Conservation (phyloP, 2,797 vertebrate genomes). For the Podarcis siculus region DNA sequence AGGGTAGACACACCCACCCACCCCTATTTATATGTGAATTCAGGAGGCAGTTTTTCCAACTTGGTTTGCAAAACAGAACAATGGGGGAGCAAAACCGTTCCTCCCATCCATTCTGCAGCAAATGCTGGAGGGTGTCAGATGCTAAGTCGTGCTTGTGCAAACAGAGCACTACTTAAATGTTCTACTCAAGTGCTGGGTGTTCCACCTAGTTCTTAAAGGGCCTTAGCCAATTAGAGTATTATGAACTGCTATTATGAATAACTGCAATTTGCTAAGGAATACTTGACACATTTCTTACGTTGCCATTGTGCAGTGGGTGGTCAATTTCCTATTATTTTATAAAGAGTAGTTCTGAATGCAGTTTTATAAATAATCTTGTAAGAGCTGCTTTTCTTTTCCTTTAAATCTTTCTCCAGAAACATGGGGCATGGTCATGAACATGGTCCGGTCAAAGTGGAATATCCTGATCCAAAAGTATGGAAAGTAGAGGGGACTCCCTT, state of each 20-base stretch:
- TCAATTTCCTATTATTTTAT: neutral
- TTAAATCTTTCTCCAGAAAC: constrained; percentile 62
- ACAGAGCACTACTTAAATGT: neutral
- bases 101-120: neutral
- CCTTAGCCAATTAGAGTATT: neutral
- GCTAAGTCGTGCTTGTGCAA: neutral
- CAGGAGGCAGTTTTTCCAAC: neutral
- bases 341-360: neutral
- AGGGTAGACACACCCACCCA: neutral
- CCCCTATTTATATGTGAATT: neutral
- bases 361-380: constrained; percentile 19
- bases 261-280: neutral
- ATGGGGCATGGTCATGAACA: constrained; percentile 81
- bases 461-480: constrained; percentile 91
- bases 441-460: constrained; percentile 81
- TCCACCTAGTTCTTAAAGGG: neutral
- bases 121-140: neutral
- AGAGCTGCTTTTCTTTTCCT: neutral
- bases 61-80: neutral
- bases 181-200: neutral
- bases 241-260: neutral
- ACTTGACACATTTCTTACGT: neutral
- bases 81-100: neutral
- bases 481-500: constrained; percentile 89
- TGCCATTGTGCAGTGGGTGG: no score